Evolutionary conservation across 2,797 vertebrate species (phyloP).

Genomic region (Neoniphon sammara): DNA sequence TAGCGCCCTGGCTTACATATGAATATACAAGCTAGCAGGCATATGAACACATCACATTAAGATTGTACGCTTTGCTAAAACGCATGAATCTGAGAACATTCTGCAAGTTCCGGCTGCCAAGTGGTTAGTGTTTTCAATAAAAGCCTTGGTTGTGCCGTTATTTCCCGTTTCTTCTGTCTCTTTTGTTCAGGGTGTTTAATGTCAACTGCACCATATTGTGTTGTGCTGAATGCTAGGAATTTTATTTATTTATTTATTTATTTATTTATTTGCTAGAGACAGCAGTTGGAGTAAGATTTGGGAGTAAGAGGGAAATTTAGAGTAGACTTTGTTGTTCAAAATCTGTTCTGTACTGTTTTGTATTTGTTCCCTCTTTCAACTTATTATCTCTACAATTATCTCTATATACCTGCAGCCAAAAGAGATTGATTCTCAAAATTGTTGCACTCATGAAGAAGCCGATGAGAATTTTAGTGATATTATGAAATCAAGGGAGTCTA

Average conservation of each 20-base stretch:
- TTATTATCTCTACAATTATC: too few relatives aligned
- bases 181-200: background rate
- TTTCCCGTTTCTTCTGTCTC: conserved; percentile 22
- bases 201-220: too few relatives aligned
- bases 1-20: conserved; percentile 47
- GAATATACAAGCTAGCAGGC: conserved; percentile 10
- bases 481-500: conserved; percentile 5
- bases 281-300: too few relatives aligned
- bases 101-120: background rate
- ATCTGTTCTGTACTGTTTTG: background rate
- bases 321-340: background rate
- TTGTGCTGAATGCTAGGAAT: background rate
- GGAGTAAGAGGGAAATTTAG: background rate
- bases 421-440: background rate
- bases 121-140: background rate
- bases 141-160: conserved; percentile 2
- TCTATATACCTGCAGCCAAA: conserved; percentile 5
- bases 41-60: conserved; percentile 11
- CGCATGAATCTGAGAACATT: conserved; percentile 5
- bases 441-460: background rate
- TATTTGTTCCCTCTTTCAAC: background rate
- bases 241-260: too few relatives aligned
- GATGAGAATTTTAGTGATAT: background rate
- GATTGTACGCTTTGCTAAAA: conserved; percentile 9
- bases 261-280: background rate